These are phyloP conservation scores for Coregonus suidteri DNA, from an alignment of 2,797 vertebrate species.

Conservation along the genomic window DNA sequence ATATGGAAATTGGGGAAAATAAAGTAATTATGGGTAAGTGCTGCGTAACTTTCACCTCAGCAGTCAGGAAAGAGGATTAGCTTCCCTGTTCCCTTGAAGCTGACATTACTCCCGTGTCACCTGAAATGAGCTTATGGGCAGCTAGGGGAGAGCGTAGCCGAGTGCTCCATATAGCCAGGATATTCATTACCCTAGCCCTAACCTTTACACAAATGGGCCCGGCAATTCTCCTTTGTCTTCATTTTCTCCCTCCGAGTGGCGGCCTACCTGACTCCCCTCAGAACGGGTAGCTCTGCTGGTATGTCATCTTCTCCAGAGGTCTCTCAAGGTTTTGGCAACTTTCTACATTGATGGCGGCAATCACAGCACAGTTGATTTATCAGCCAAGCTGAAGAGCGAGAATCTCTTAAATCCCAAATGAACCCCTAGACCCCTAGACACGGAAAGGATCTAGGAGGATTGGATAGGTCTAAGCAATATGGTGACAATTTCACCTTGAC, in stretches of 20 bases:
- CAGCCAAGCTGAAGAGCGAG: background rate
- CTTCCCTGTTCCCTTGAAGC: slow-evolving; percentile 68
- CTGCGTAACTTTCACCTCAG: slow-evolving; percentile 72
- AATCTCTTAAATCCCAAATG: background rate
- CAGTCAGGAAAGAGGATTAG: slow-evolving; percentile 67
- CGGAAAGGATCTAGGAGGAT: background rate
- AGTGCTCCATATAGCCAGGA: slow-evolving; percentile 70
- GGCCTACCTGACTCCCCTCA: slow-evolving; percentile 50
- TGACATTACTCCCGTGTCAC: slow-evolving; percentile 78
- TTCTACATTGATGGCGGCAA: slow-evolving; percentile 60
- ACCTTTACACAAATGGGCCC: slow-evolving; percentile 79
- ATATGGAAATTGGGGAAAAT: slow-evolving; percentile 51
- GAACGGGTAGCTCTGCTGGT: slow-evolving; percentile 26
- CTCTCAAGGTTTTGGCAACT: slow-evolving; percentile 64
- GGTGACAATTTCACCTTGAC: background rate
- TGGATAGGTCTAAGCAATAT: background rate
- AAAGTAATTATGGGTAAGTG: slow-evolving; percentile 75
- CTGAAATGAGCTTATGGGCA: slow-evolving; percentile 81
- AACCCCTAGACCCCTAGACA: background rate
- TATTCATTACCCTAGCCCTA: slow-evolving; percentile 80
- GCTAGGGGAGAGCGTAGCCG: slow-evolving; percentile 59
- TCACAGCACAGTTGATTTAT: slow-evolving; percentile 38
- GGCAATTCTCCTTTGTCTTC: slow-evolving; percentile 77
- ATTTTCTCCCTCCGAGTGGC: slow-evolving; percentile 57
- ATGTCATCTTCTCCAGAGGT: slow-evolving; percentile 68